Evolutionary conservation across 2,113 vertebrate genomes (phyloP), one percentile per base, ranked within the genome.

Genomic region (Ctenodactylus gundi): DNA sequence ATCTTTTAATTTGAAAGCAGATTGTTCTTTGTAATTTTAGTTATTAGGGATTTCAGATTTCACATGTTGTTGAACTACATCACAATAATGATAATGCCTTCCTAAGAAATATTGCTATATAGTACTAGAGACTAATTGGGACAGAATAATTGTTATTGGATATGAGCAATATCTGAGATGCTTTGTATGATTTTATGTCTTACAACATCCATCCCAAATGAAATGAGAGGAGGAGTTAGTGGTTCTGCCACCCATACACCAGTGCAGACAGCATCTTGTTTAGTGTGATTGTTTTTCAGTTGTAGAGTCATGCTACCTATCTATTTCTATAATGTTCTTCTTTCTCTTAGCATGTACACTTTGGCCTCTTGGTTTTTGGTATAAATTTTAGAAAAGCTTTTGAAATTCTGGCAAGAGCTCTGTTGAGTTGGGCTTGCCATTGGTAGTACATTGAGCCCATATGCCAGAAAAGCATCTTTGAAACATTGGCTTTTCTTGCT

Each of bases 311-410:
- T 13, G 4, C 57, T 91, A 4, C 62, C 6, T 89, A 39, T 60
- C 60, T 70, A 60, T 64, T 57, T 82, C 39, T 51, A 0, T 39
- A 65, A 81, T 75, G 91, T 94, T 83, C 58, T 83, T 89, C 17
- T 78, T 93, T 62, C 44, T 1, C 8, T 70, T 46, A 85, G 21
- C 21, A 27, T 70, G 7, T 96, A 14, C 51, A 53, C 0, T 57
- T 86, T 77, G 44, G 41, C 31, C 13, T 39, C 9, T 88, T 88
- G n/a, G 44, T 94, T 95, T 86, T 67, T 31, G 53, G 4, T 75
- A 8, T 83, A 46, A 68, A 55, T 82, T 84, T 95, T 67, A 51
- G 73, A 85, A 76, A 85, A 90, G 4, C 31, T 78, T 94, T 34
- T 53, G 27, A 94, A 85, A 68, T 77, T 72, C 46, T 9, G 53